These are phyloP conservation scores for Neoniphon sammara DNA, from an alignment of 2,797 vertebrate species.

Conservation along the genomic window DNA sequence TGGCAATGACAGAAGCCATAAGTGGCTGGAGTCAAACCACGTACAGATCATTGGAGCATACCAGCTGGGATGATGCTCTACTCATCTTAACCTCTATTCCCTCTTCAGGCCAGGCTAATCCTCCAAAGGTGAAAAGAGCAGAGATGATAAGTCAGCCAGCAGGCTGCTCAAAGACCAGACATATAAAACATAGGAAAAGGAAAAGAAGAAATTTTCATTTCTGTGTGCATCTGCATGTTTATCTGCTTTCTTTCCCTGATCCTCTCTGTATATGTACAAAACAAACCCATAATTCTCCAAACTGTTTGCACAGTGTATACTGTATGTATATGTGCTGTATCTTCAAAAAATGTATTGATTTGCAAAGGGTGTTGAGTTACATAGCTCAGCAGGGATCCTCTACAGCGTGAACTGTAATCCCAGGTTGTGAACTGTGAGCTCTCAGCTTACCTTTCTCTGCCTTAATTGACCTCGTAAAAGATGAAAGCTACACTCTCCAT, in stretches of 20 bases:
- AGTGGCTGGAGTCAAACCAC: constrained; percentile 59
- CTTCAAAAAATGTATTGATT: not conserved
- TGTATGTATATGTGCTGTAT: not conserved
- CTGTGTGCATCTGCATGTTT: not conserved
- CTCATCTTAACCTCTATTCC: constrained; percentile 61
- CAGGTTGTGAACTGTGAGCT: constrained; percentile 26
- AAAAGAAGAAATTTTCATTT: not conserved
- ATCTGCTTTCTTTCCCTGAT: not conserved
- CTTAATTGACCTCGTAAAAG: constrained; percentile 60
- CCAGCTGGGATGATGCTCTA: constrained; percentile 42
- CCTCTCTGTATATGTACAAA: not conserved
- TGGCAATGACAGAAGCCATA: constrained; percentile 33
- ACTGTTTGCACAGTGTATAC: not conserved
- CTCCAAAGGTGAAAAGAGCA: constrained; percentile 45
- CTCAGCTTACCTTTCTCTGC: constrained; percentile 31
- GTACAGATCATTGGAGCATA: constrained; percentile 46
- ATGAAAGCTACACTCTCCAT: constrained; percentile 42
- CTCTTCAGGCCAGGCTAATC: constrained; percentile 56
- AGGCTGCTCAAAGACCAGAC: constrained; percentile 38
- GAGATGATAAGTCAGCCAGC: constrained; percentile 8
- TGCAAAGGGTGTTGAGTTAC: not conserved
- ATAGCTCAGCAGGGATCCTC: constrained; percentile 26
- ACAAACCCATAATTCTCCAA: not conserved
- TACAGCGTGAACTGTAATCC: constrained; percentile 28
- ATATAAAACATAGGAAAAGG: constrained; percentile 24